phyloP scores from a whole-genome alignment of 2,888 invertebrate species.

The Augiades crinisus region DNA sequence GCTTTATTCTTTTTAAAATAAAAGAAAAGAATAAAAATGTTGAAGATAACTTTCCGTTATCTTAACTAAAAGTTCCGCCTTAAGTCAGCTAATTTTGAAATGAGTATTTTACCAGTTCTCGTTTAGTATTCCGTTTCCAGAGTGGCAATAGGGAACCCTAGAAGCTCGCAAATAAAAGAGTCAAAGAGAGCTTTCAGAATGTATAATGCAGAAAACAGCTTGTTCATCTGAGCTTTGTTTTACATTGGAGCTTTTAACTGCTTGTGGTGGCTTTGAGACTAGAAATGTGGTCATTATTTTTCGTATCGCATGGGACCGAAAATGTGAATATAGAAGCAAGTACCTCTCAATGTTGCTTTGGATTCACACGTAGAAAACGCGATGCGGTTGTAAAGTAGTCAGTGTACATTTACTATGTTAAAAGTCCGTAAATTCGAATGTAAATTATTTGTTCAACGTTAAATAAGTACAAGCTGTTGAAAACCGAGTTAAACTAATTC shows the following conservation, averaged over 20 bases:
- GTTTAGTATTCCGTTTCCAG: constrained; percentile 15
- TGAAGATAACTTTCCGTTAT: too few relatives aligned
- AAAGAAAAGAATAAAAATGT: too few relatives aligned
- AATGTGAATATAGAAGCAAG: background rate
- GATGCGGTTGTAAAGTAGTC: too few relatives aligned
- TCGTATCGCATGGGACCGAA: background rate
- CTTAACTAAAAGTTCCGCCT: too few relatives aligned
- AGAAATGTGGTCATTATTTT: background rate
- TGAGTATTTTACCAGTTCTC: constrained; percentile 2
- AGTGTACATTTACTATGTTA: too few relatives aligned
- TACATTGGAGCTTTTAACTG: constrained; percentile 15
- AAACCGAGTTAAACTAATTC: too few relatives aligned
- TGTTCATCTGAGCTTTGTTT: constrained; percentile 22
- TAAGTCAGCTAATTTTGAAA: constrained; percentile 1
- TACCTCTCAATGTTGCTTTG: too few relatives aligned
- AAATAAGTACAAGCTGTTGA: too few relatives aligned
- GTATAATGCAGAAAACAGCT: constrained; percentile 24
- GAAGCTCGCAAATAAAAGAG: constrained; percentile 23
- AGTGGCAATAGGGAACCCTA: constrained; percentile 19
- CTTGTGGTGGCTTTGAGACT: constrained; percentile 4
- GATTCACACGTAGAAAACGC: too few relatives aligned
- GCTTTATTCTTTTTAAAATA: too few relatives aligned
- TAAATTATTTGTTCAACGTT: too few relatives aligned
- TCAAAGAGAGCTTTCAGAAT: constrained; percentile 21
- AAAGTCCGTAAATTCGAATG: too few relatives aligned